Base-by-base conservation (phyloP, 30 jellyfish, hydroid and myxozoan species). In the Hydra vulgaris region DNA sequence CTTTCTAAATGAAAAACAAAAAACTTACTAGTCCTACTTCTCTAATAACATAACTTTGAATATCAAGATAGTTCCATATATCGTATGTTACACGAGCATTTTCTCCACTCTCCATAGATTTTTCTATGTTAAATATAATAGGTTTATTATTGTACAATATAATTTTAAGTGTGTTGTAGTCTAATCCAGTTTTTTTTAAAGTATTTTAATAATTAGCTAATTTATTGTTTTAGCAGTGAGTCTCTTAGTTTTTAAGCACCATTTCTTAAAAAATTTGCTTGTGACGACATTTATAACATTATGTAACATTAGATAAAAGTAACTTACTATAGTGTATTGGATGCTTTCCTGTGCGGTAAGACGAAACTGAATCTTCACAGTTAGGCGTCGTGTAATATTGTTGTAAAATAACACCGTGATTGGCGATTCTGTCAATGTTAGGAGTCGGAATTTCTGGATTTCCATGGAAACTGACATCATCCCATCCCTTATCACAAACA, bases 401-500 rank as follows among this genome's bases (percentile, higher is more conserved):
- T 26, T 90, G 97, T 18, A 90, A 82, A 21, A 90, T 90, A 27
- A 90, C 97, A 16, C 97, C 97, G 77, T 90, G 97, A 72, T 90
- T 90, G 7, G 97, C 97, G 18, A 90, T 90, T 69, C 97, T 83
- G 89, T 90, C 97, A 72, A 90, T 90, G 53, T 90, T 90, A 20
- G 97, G 97, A 53, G 97, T 90, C 24, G 97, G 97, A 25, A 90
- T 90, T 53, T 90, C 96, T 18, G 97, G 92, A 71, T 84, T 90
- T 25, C 97, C 97, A 78, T 90, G 97, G 61, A 90, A 90, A 26
- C 97, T 86, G 78, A 90, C 97, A 66, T 90, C 97, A 79, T 90
- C 96, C 97, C 97, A 90, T 21, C 97, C 97, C 97, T 90, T 71
- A 24, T 53, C 0, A 23, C 74, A 53, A 54, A 68, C 7, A 68